Conservation (phyloP, 2,888 invertebrate genomes). For the Torymus texanus region DNA sequence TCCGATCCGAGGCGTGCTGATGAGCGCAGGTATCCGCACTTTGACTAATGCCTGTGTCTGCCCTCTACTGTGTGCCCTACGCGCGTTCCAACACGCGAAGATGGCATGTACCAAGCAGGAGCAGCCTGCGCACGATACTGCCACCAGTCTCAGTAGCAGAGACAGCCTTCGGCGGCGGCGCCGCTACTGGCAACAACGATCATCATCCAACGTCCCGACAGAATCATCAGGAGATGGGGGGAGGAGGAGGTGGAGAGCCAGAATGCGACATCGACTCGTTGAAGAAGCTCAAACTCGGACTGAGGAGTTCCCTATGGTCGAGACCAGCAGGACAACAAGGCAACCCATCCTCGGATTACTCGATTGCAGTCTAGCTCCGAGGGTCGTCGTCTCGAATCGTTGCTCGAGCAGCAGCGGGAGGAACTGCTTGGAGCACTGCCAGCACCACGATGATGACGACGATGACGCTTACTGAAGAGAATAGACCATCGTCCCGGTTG, state of each 20-base stretch:
- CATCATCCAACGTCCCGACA: too few relatives aligned
- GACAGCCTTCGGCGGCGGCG: constrained; percentile 64
- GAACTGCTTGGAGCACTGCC: too few relatives aligned
- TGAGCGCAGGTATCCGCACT: background rate
- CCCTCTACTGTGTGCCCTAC: background rate
- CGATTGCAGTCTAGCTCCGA: constrained; percentile 82
- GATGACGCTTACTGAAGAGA: too few relatives aligned
- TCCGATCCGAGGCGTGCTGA: too few relatives aligned
- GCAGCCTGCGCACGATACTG: constrained; percentile 80
- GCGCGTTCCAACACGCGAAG: constrained; percentile 64
- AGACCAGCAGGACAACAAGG: constrained; percentile 75
- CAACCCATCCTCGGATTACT: constrained; percentile 83
- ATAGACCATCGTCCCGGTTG: too few relatives aligned
- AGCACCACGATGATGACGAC: too few relatives aligned
- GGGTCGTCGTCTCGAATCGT: too few relatives aligned
- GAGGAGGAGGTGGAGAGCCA: constrained; percentile 83
- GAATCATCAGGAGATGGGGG: constrained; percentile 74
- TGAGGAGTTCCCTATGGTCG: constrained; percentile 84
- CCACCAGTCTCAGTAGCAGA: constrained; percentile 78
- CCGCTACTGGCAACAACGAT: constrained; percentile 68
- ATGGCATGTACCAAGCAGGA: constrained; percentile 77
- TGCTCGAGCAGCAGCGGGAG: too few relatives aligned
- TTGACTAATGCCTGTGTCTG: constrained; percentile 25
- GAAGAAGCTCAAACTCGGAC: constrained; percentile 83
- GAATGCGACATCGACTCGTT: constrained; percentile 86